Conservation (phyloP, 2,113 vertebrate genomes). For the Hylia prasina region DNA sequence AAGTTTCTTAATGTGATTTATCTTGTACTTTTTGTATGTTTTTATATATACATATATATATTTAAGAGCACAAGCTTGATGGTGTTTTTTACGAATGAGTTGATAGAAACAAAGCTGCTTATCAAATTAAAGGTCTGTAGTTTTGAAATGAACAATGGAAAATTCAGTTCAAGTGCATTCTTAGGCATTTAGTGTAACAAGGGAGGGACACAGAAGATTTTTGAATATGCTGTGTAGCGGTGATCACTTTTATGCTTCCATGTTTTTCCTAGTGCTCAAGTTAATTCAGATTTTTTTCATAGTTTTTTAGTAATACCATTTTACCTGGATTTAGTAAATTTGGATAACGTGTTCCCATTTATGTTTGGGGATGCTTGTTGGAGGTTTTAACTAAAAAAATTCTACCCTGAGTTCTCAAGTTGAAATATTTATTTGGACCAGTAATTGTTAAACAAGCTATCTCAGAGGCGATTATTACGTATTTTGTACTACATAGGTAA, state of each 20-base stretch:
- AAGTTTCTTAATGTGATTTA: slow-evolving; percentile 84
- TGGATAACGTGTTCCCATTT: slow-evolving; percentile 10
- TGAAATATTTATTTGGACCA: slow-evolving; percentile 53
- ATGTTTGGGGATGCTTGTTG: slow-evolving; percentile 33
- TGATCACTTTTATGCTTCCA: slow-evolving; percentile 56
- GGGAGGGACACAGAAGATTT: slow-evolving; percentile 52
- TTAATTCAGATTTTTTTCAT: slow-evolving; percentile 52
- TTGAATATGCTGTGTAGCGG: slow-evolving; percentile 18
- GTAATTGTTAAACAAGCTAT: slow-evolving; percentile 43
- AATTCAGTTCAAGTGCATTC: slow-evolving; percentile 55
- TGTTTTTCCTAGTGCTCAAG: slow-evolving; percentile 59
- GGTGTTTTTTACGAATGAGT: slow-evolving; percentile 79
- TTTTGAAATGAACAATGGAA: slow-evolving; percentile 63
- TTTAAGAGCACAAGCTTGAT: slow-evolving; percentile 83
- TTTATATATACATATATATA: slow-evolving; percentile 82
- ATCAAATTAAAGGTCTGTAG: slow-evolving; percentile 66
- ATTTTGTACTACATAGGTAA: slow-evolving; percentile 57
- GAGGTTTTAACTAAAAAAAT: slow-evolving; percentile 43
- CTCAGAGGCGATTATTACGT: slow-evolving; percentile 28
- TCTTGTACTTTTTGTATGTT: slow-evolving; percentile 84
- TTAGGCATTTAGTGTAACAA: slow-evolving; percentile 61
- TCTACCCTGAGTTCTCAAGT: slow-evolving; percentile 20
- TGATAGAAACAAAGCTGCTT: slow-evolving; percentile 71
- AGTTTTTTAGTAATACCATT: slow-evolving; percentile 53
- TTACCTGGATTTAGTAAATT: slow-evolving; percentile 42